These are phyloP conservation scores for Synanthedon tipuliformis DNA, from an alignment of 2,888 invertebrate species.

Conservation along the genomic window DNA sequence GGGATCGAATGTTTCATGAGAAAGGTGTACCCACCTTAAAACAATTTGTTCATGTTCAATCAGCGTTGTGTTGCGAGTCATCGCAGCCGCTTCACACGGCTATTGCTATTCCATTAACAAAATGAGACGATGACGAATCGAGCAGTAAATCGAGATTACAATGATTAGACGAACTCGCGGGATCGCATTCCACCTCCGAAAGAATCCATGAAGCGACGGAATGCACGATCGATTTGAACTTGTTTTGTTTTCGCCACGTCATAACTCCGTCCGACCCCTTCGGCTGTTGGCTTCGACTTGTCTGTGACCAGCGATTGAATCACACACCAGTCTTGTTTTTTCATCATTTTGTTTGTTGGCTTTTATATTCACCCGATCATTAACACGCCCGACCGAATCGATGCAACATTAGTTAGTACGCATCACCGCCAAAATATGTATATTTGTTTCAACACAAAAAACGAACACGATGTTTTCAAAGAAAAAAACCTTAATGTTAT, in stretches of 20 bases:
- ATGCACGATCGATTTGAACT: constrained; percentile 64
- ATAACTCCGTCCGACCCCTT: constrained; percentile 41
- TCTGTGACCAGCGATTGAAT: constrained; percentile 2
- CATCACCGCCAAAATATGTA: not conserved
- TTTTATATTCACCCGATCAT: not conserved
- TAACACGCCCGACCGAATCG: not conserved
- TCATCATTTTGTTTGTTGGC: not conserved
- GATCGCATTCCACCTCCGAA: constrained; percentile 46
- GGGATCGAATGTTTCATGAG: too few species aligned
- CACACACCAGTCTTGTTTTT: not conserved
- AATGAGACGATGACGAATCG: constrained; percentile 67
- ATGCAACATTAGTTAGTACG: not conserved
- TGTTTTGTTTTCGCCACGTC: constrained; percentile 68
- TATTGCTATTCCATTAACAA: constrained; percentile 64
- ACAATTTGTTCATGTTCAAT: too few species aligned
- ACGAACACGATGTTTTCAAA: too few species aligned
- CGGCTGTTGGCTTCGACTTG: constrained; percentile 1
- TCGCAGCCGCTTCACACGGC: constrained; percentile 51
- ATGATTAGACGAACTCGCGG: constrained; percentile 55
- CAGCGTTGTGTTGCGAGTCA: constrained; percentile 19
- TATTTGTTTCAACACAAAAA: too few species aligned
- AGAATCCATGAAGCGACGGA: constrained; percentile 60
- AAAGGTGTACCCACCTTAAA: too few species aligned
- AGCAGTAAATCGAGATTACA: constrained; percentile 62
- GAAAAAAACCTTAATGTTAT: too few species aligned